Evolutionary conservation across 2,888 invertebrate species (phyloP).

Genomic region (Cynaeus angustus): DNA sequence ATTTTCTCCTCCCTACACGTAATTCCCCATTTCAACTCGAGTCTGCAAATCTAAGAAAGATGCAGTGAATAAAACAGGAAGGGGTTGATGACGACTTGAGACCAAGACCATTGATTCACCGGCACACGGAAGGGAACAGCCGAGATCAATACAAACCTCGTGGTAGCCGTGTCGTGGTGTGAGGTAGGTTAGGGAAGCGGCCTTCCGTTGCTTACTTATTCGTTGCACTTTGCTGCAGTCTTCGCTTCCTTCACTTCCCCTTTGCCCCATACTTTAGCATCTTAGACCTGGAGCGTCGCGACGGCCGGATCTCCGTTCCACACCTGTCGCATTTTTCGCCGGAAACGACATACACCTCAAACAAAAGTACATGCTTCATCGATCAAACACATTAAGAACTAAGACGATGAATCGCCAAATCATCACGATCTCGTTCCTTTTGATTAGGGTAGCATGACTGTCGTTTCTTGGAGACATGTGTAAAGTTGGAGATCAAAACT

Average conservation of each 20-base stretch:
- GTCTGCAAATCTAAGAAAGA: slow-evolving; percentile 35
- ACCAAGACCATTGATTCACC: slow-evolving; percentile 69
- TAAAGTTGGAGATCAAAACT: slow-evolving; percentile 64
- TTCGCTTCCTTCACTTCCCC: slow-evolving; percentile 64
- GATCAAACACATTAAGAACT: slow-evolving; percentile 47
- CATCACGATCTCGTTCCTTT: slow-evolving; percentile 52
- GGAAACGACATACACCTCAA: slow-evolving; percentile 21
- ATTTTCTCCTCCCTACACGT: background rate
- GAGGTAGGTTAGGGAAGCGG: slow-evolving; percentile 69
- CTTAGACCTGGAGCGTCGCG: slow-evolving; percentile 28
- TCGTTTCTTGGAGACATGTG: slow-evolving; percentile 50
- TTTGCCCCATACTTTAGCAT: slow-evolving; percentile 53
- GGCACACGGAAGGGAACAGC: slow-evolving; percentile 67
- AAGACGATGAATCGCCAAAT: slow-evolving; percentile 51
- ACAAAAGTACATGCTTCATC: slow-evolving; percentile 44
- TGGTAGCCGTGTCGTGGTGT: slow-evolving; percentile 65
- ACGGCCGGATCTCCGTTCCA: slow-evolving; percentile 13
- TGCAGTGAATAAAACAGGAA: slow-evolving; percentile 45
- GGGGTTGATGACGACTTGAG: slow-evolving; percentile 62
- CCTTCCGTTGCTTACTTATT: slow-evolving; percentile 55
- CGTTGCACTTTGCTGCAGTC: slow-evolving; percentile 69
- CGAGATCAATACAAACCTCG: slow-evolving; percentile 71
- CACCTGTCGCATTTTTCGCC: slow-evolving; percentile 36
- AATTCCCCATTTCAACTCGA: background rate
- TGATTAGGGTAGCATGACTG: slow-evolving; percentile 52